phyloP scores from a whole-genome alignment of 2,797 vertebrate genomes.

The Lutjanus argentimaculatus region DNA sequence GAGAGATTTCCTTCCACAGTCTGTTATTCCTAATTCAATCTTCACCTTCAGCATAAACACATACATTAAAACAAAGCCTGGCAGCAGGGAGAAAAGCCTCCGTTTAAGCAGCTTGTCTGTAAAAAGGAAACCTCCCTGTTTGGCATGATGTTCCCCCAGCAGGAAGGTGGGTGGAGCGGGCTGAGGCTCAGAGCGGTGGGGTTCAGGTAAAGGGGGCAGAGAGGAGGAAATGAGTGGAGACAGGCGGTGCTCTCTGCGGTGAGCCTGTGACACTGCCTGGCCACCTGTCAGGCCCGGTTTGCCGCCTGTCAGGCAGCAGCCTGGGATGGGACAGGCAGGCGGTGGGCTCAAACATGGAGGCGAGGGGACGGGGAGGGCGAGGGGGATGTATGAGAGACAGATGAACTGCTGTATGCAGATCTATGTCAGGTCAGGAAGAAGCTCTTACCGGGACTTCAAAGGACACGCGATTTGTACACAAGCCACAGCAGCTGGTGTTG shows the following conservation, averaged over 20 bases:
- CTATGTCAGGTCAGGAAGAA: constrained; percentile 46
- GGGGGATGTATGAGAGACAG: constrained; percentile 19
- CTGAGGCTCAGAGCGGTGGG: constrained; percentile 40
- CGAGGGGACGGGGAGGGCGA: background rate
- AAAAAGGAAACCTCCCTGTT: constrained; percentile 31
- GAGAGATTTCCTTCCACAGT: constrained; percentile 17
- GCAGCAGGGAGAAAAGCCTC: constrained; percentile 16
- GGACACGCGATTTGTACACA: constrained; percentile 3
- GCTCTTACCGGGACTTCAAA: constrained; percentile 19
- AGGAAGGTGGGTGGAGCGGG: constrained; percentile 45
- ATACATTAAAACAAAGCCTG: constrained; percentile 19
- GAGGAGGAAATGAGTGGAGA: constrained; percentile 80
- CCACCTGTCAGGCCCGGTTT: constrained; percentile 80
- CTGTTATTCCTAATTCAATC: constrained; percentile 17
- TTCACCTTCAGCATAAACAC: constrained; percentile 20
- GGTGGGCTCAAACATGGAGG: constrained; percentile 39
- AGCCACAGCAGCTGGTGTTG: constrained; percentile 21
- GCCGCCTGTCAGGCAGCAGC: constrained; percentile 74
- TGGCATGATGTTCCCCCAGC: constrained; percentile 44
- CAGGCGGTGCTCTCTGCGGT: constrained; percentile 75
- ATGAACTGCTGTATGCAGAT: constrained; percentile 46
- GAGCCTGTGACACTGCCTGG: constrained; percentile 77
- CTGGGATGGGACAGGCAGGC: constrained; percentile 51
- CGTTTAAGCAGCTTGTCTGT: constrained; percentile 18
- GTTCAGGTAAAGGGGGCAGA: constrained; percentile 66